Evolutionary conservation across 1,140 invertebrate species (phyloP), one percentile per base, ranked within the genome.

Genomic region (Argopecten irradians): DNA sequence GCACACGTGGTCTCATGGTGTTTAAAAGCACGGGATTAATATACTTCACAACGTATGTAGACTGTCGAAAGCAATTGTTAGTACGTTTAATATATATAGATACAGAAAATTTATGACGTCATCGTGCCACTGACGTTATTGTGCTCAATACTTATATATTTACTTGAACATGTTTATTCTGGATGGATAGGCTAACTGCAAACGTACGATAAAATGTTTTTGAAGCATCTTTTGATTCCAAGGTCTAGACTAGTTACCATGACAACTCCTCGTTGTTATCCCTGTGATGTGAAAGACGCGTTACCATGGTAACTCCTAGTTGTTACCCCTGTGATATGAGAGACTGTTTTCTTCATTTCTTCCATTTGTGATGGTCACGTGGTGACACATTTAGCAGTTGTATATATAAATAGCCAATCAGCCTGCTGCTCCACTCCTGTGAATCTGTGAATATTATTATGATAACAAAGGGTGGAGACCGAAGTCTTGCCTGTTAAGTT

Each of bases 241-340:
- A 71, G 22, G 22, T 19, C 43, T 46, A 19, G 43, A 71, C 22
- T 22, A 7, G 55, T 71, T 71, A 71, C 55, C n/a, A 71, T 71
- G n/a, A n/a, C 28, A 28, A 28, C 55, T 28, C 55, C 55, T 71
- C 55, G n/a, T 71, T 28, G 22, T 71, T 71, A 71, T 71, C 55
- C 55, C 55, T 71, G 55, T 71, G 55, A 71, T 71, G 28, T 71
- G 55, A 71, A 11, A 71, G 55, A 71, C 22, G 55, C 16, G 55
- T 71, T 71, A 71, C 55, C n/a, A 71, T 71, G n/a, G 55, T 71
- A 28, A 28, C 55, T 28, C 55, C 55, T 71, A 22, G n/a, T 71
- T 28, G 22, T 71, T 71, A 71, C 28, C 55, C 55, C 55, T 71
- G 55, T 71, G 55, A 71, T 71, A 71, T 71, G 55, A 71, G n/a